Percentiles rank a stretch among this genome's conserved stretches.
phyloP scores from a whole-genome alignment of 2,888 invertebrate species.

The Tuberolachnus salignus region DNA sequence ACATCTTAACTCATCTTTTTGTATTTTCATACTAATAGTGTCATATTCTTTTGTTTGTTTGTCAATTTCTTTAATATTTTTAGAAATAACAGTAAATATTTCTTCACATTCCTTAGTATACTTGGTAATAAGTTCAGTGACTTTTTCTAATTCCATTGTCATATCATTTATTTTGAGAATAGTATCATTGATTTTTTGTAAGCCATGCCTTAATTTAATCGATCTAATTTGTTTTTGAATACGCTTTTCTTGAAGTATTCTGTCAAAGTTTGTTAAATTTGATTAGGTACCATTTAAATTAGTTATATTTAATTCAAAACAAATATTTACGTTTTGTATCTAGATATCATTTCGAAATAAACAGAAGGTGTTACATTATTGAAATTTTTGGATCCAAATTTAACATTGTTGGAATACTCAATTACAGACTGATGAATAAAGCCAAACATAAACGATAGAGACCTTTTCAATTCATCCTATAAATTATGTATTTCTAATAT shows the following conservation, averaged over 20 bases:
- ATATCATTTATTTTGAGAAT: constrained; percentile 79
- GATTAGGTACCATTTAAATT: not conserved
- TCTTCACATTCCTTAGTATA: constrained; percentile 81
- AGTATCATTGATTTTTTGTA: constrained; percentile 87
- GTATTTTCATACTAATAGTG: constrained; percentile 74
- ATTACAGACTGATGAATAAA: constrained; percentile 82
- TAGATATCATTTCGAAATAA: constrained; percentile 82
- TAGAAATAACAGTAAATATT: constrained; percentile 80
- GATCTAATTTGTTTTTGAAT: constrained; percentile 75
- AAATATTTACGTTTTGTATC: constrained; percentile 75
- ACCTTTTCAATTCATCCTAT: constrained; percentile 69
- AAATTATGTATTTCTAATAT: constrained; percentile 30
- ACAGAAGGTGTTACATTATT: constrained; percentile 90
- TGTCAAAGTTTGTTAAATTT: constrained; percentile 60
- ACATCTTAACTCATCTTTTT: constrained; percentile 80
- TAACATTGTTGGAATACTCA: constrained; percentile 75
- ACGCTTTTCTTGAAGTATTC: constrained; percentile 76
- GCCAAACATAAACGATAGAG: constrained; percentile 78
- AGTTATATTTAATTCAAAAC: constrained; percentile 36
- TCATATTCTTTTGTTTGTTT: constrained; percentile 78
- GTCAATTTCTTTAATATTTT: constrained; percentile 81
- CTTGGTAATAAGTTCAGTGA: constrained; percentile 70
- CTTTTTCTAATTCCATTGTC: constrained; percentile 80
- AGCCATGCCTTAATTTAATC: constrained; percentile 79
- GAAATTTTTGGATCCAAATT: constrained; percentile 75